Evolutionary conservation across 2,113 vertebrate species (phyloP), one percentile per base, ranked within the genome.

Genomic region (Anoura caudifer): DNA sequence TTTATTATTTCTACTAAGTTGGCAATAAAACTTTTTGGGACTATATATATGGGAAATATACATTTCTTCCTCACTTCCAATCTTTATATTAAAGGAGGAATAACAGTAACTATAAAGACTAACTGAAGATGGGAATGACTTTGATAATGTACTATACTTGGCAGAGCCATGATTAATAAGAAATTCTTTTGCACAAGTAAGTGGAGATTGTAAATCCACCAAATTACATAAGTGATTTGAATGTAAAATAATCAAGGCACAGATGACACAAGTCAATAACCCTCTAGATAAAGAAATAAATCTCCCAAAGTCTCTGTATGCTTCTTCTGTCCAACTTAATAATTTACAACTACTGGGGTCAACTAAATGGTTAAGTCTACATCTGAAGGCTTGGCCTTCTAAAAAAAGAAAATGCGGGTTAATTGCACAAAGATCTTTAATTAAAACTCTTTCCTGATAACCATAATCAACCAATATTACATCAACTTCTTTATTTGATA

Each of bases 401-500:
- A 99, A 98, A 86, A 87, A 15, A 38, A 98, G 70, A 94, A 98
- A 99, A 89, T 98, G 97, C 90, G 99, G 98, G 86, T 98, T 76
- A 95, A 99, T 97, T 80, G 97, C 98, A 92, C 98, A 98, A 95
- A 99, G 96, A 87, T 99, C 98, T 90, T 97, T 56, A 92, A 98
- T n/a, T 16, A 97, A 97, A 95, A 99, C 97, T 95, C 98, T 98
- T 95, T 99, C 92, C 33, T 65, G 96, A 54, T 96, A 96, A 65
- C 99, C 99, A 91, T 98, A 99, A 97, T 99, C 99, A 93, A 99
- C 98, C 96, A 99, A 98, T 45, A 99, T 11, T 45, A 99, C 97
- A 38, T 96, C 97, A 73, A 96, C 94, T 79, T 98, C 93, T 3
- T 76, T 9, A 82, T 45, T 22, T 5, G 98, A 98, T 8, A 98